These are phyloP conservation scores for Ovis aries DNA, from an alignment of 2,113 vertebrate genomes.

Conservation along the genomic window ARS-UI_Ramb_v3.0 NC_056059.1:116602501-116603000, in stretches of 20 bases:
- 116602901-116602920: neutral
- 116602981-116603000: slow-evolving; percentile 9
- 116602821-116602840: neutral
- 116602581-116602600: neutral
- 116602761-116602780: neutral
- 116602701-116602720: neutral
- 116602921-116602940: neutral
- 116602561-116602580: neutral
- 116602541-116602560: neutral
- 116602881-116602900: neutral
- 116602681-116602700: neutral
- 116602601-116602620: neutral
- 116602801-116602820: neutral
- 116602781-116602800: neutral
- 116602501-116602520: rapidly evolving
- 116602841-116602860: neutral
- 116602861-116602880: neutral
- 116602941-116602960: slow-evolving; percentile 29
- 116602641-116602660: neutral
- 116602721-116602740: neutral
- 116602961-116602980: slow-evolving; percentile 25
- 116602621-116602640: neutral
- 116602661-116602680: neutral
- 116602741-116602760: neutral
- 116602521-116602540: neutral